A percentile compares a stretch with the other conserved stretches of the same genome.
These are phyloP conservation scores for Matsumyia berberina DNA, from an alignment of 2,888 invertebrate species.

Conservation along the genomic window DNA sequence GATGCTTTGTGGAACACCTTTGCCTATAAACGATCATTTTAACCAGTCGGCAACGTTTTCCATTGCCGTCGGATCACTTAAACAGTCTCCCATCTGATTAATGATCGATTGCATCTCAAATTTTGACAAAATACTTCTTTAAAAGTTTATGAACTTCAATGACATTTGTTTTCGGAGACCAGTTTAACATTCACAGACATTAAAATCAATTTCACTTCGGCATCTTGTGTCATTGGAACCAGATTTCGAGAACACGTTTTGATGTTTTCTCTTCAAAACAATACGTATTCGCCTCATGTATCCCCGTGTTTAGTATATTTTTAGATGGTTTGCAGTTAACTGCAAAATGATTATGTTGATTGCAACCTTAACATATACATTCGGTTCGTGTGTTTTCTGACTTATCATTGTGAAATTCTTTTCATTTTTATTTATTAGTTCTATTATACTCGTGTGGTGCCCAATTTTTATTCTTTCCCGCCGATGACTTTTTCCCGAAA, in stretches of 20 bases:
- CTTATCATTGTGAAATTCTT: not conserved
- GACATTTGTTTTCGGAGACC: not conserved
- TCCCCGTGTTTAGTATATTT: slow-evolving; percentile 11
- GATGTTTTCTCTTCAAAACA: not conserved
- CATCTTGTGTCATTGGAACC: not conserved
- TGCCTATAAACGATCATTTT: too few species aligned
- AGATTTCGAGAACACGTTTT: slow-evolving; percentile 21
- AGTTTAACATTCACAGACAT: not conserved
- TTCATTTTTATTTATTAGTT: not conserved
- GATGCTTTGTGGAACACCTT: not conserved
- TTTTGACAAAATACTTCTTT: not conserved
- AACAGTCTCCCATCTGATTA: too few species aligned
- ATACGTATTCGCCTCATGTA: not conserved
- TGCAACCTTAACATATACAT: not conserved
- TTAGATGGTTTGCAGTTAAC: not conserved
- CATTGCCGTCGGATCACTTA: too few species aligned
- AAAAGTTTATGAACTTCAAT: not conserved
- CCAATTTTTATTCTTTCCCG: slow-evolving; percentile 8
- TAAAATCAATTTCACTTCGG: not conserved
- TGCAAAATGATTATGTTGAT: slow-evolving; percentile 13
- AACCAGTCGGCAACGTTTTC: too few species aligned
- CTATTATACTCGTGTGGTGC: not conserved
- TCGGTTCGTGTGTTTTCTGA: not conserved
- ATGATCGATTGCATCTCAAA: too few species aligned
- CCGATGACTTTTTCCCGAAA: not conserved